These are phyloP conservation scores for Pipa parva DNA, from an alignment of 2,113 vertebrate genomes.

Conservation along the genomic window DNA sequence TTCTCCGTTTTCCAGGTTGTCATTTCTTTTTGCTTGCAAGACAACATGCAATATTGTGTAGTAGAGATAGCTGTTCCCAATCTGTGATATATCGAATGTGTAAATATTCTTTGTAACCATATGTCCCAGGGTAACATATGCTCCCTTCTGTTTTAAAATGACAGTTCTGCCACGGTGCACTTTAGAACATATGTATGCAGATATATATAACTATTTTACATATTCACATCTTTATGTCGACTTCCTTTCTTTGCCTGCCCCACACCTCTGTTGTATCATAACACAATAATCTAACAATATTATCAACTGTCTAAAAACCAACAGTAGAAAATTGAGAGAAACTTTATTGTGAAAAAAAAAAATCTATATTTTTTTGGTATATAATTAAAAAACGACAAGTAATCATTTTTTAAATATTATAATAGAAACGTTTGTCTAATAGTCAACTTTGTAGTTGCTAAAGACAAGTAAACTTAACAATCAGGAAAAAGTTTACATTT, in stretches of 20 bases:
- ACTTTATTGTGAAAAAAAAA: background rate
- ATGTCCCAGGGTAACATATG: conserved; percentile 24
- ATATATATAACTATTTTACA: conserved; percentile 3
- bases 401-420: too few relatives aligned
- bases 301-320: too few relatives aligned
- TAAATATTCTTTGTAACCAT: conserved; percentile 38
- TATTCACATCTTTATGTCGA: background rate
- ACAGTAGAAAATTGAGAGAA: background rate
- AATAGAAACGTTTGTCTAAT: too few relatives aligned
- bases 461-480: too few relatives aligned
- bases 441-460: too few relatives aligned
- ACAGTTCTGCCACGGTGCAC: conserved; percentile 31
- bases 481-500: too few relatives aligned
- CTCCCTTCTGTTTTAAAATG: conserved; percentile 31
- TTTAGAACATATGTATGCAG: conserved; percentile 11
- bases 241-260: background rate
- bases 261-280: too few relatives aligned
- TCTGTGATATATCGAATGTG: conserved; percentile 36
- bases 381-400: too few relatives aligned
- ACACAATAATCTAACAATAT: too few relatives aligned
- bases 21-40: conserved; percentile 29
- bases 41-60: conserved; percentile 34
- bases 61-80: conserved; percentile 32
- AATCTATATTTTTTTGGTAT: background rate
- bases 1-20: conserved; percentile 36